Evolutionary conservation across 2,797 vertebrate genomes (phyloP).

Genomic region (Balearica regulorum): DNA sequence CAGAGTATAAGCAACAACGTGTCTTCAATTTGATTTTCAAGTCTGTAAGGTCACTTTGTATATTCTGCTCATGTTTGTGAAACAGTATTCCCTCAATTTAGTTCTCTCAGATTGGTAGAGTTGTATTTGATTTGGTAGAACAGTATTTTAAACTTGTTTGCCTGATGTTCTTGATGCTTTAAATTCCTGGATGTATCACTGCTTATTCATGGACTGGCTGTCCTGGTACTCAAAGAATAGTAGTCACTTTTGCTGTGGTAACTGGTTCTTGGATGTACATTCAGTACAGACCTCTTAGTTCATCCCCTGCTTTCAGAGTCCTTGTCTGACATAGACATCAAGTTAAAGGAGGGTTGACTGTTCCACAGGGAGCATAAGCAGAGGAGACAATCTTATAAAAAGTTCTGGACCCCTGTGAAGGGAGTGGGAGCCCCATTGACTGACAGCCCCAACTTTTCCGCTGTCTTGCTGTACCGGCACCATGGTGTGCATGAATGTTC

Average conservation of each 20-base stretch:
- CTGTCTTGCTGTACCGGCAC: conserved; percentile 70
- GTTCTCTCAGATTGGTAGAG: neutral
- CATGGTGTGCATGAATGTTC: conserved; percentile 99
- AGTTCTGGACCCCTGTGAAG: neutral
- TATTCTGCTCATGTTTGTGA: neutral
- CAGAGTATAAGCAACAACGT: neutral
- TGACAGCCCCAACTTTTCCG: neutral
- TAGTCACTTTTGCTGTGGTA: neutral
- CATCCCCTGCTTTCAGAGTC: neutral
- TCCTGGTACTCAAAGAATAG: neutral
- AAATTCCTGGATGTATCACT: neutral
- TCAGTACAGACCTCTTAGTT: neutral
- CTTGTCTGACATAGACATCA: neutral
- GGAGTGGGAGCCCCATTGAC: neutral
- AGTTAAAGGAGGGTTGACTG: neutral
- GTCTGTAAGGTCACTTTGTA: neutral
- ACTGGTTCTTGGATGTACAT: neutral
- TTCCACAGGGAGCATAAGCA: neutral
- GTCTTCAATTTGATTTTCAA: neutral
- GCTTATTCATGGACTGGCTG: neutral
- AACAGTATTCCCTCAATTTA: neutral
- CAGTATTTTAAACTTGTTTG: neutral
- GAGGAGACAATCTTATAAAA: neutral
- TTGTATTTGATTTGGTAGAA: neutral
- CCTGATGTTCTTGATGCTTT: neutral